Conservation (phyloP, 2,113 vertebrate genomes). For the Crotalus horridus region DNA sequence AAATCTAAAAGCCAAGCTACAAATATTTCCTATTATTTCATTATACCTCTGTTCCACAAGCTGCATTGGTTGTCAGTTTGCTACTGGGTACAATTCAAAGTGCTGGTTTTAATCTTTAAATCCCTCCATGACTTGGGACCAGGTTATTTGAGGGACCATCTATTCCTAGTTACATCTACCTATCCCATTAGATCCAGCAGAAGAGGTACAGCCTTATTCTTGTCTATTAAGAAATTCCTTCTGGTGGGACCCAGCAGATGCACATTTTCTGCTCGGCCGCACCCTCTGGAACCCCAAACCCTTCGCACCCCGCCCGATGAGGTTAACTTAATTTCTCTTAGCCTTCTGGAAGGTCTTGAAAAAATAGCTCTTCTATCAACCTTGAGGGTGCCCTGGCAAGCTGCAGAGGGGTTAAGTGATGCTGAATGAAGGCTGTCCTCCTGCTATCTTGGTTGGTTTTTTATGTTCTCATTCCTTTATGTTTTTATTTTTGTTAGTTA, state of each 20-base stretch:
- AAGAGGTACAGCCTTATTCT: neutral
- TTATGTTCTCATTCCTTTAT: neutral
- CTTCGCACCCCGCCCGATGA: neutral
- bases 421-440: neutral
- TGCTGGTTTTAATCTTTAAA: neutral
- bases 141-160: neutral
- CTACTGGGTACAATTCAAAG: neutral
- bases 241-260: neutral
- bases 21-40: too few species aligned
- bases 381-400: neutral
- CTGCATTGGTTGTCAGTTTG: neutral
- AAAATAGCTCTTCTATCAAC: neutral
- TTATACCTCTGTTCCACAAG: neutral
- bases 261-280: neutral
- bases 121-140: neutral
- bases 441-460: neutral
- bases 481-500: too few species aligned
- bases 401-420: neutral
- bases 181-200: neutral
- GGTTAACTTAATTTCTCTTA: neutral
- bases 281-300: neutral
- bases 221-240: neutral
- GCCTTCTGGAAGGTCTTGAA: neutral
- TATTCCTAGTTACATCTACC: neutral
- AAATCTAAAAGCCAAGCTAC: too few species aligned